phyloP scores from a whole-genome alignment of 2,113 vertebrate genomes.

The Actinemys pallida region DNA sequence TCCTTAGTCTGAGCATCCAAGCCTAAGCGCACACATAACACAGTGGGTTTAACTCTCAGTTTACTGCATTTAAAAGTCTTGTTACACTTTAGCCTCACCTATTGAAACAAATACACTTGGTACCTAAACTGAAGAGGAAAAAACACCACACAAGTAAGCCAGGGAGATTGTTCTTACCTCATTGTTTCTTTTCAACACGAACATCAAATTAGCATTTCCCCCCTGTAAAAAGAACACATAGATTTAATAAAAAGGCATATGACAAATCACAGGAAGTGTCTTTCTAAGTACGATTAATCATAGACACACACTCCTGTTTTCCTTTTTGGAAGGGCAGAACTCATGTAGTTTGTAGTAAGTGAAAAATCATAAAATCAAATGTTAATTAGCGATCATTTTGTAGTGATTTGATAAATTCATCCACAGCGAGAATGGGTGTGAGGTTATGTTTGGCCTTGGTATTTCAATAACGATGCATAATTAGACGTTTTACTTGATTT shows the following conservation, averaged over 20 bases:
- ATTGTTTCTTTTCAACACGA: constrained; percentile 93
- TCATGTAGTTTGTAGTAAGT: constrained; percentile 5
- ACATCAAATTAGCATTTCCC: constrained; percentile 89
- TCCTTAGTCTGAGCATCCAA: constrained; percentile 58
- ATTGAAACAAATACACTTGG: constrained; percentile 41
- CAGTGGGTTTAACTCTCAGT: constrained; percentile 5
- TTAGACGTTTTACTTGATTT: constrained; percentile 38
- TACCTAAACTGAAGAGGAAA: neutral
- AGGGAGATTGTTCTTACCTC: constrained; percentile 85
- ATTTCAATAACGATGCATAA: constrained; percentile 29
- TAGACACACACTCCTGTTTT: neutral
- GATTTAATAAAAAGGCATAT: constrained; percentile 64
- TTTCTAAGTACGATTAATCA: constrained; percentile 26
- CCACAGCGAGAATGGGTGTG: constrained; percentile 19
- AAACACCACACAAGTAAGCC: neutral
- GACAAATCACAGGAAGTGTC: neutral
- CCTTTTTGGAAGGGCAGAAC: neutral
- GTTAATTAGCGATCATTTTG: constrained; percentile 30
- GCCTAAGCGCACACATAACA: constrained; percentile 66
- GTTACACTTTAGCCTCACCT: constrained; percentile 24
- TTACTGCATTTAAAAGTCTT: constrained; percentile 63
- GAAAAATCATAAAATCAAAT: constrained; percentile 8
- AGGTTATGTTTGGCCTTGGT: constrained; percentile 8
- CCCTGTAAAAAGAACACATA: constrained; percentile 81
- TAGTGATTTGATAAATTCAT: neutral